Evolutionary conservation across 2,797 vertebrate species (phyloP).

Genomic region (Danio albolineatus): DNA sequence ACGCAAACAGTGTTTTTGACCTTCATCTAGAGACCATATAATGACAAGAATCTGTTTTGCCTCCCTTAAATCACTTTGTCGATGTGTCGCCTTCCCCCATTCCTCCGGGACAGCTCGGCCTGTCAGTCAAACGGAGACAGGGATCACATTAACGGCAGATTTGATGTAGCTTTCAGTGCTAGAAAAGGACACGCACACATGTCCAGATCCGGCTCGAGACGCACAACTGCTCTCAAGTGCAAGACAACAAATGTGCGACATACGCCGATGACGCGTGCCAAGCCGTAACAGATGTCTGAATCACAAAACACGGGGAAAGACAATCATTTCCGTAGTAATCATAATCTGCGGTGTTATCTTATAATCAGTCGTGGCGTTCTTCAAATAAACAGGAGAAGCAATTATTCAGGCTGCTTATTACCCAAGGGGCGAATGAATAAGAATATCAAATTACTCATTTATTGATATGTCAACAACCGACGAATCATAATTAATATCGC

Average conservation of each 20-base stretch:
- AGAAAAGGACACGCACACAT: neutral
- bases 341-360: constrained; percentile 46
- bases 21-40: constrained; percentile 53
- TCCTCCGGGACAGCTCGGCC: constrained; percentile 41
- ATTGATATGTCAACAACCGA: constrained; percentile 50
- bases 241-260: constrained; percentile 31
- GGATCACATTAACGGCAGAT: constrained; percentile 47
- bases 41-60: constrained; percentile 45
- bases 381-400: constrained; percentile 38
- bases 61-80: constrained; percentile 43
- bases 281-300: constrained; percentile 45
- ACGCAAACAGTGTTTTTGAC: constrained; percentile 38
- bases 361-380: constrained; percentile 40
- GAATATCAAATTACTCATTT: constrained; percentile 40
- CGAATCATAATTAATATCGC: constrained; percentile 28
- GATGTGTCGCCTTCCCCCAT: constrained; percentile 29
- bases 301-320: constrained; percentile 31
- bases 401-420: constrained; percentile 41
- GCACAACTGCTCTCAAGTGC: constrained; percentile 31
- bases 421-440: constrained; percentile 32
- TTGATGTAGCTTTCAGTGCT: constrained; percentile 31
- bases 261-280: constrained; percentile 22
- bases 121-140: constrained; percentile 54
- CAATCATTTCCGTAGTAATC: constrained; percentile 43
- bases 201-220: constrained; percentile 13